Evolutionary conservation across 2,888 invertebrate genomes (phyloP), one percentile per base, ranked within the genome.

Genomic region (Troides aeacus): DNA sequence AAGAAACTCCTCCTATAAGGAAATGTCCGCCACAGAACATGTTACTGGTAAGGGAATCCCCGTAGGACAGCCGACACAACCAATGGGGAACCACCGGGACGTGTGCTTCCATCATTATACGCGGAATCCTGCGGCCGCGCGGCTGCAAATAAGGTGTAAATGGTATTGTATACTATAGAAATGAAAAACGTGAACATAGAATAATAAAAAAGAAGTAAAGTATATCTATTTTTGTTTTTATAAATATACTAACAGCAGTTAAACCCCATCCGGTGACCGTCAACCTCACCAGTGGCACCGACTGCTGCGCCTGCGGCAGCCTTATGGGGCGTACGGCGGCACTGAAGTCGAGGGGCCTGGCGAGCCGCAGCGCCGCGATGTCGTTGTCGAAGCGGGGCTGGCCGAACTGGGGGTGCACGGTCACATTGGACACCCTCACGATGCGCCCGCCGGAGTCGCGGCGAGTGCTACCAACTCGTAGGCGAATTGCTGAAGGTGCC

Each of bases 1-100:
- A 93, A 67, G 93, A 93, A 62, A 92, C 93, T 67, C 94, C 93
- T 58, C 94, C 93, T 4, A 93, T 90, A 23, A 93, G 85, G 74
- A 93, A 88, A 75, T 93, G 93, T 56, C 94, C 94, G 0, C 94
- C 94, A 77, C 94, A 94, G 79, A 95, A 90, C 94, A 94, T 94
- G 75, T 93, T 88, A 64, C 80, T 79, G 1, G 94, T 93, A 64
- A 94, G 84, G 1, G 90, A 83, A n/a, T 88, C 88, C 0, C 90
- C 89, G 69, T 93, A 93, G 0, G 93, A 88, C 23, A 91, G 78
- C 10, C 85, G 84, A 68, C 92, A 92, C 6, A 93, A 77, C 91
- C 89, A 89, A 73, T 88, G 88, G 0, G 92, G 90, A 0, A 93
- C 91, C 46, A 93, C 90, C 0, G 90, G 92, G 1, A 94, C 88